Percentiles rank a stretch among this genome's conserved stretches.
These are phyloP conservation scores for Rhingia rostrata DNA, from an alignment of 2,888 invertebrate species.

Conservation along the genomic window DNA sequence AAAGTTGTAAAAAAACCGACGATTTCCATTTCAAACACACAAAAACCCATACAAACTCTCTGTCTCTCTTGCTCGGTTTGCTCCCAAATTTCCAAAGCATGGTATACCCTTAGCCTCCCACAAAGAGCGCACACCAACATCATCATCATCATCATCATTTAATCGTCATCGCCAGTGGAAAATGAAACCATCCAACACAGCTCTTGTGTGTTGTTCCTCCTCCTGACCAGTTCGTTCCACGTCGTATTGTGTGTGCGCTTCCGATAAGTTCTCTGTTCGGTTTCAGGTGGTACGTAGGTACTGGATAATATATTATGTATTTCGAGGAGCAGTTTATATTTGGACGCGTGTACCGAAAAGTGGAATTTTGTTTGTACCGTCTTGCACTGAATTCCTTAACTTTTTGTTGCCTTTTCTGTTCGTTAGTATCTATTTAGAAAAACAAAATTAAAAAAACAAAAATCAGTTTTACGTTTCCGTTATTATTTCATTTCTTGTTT, in stretches of 20 bases:
- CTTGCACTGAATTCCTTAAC: slow-evolving; percentile 68
- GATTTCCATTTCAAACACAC: too few relatives aligned
- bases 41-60: too few relatives aligned
- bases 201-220: slow-evolving; percentile 49
- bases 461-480: slow-evolving; percentile 1
- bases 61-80: background rate
- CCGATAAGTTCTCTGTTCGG: slow-evolving; percentile 58
- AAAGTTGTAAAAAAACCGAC: background rate
- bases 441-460: slow-evolving; percentile 1
- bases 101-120: background rate
- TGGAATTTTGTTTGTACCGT: slow-evolving; percentile 59
- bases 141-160: background rate
- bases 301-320: slow-evolving; percentile 74
- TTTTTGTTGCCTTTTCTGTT: slow-evolving; percentile 60
- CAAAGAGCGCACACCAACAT: background rate
- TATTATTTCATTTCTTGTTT: background rate
- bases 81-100: background rate
- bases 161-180: slow-evolving; percentile 25
- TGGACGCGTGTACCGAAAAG: slow-evolving; percentile 74
- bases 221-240: slow-evolving; percentile 74
- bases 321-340: slow-evolving; percentile 72
- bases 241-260: slow-evolving; percentile 55
- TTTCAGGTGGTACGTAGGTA: slow-evolving; percentile 72
- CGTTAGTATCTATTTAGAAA: slow-evolving; percentile 53
- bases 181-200: slow-evolving; percentile 60